Evolutionary conservation across 2,888 invertebrate species (phyloP), one percentile per base, ranked within the genome.

Genomic region (Dilophus febrilis): DNA sequence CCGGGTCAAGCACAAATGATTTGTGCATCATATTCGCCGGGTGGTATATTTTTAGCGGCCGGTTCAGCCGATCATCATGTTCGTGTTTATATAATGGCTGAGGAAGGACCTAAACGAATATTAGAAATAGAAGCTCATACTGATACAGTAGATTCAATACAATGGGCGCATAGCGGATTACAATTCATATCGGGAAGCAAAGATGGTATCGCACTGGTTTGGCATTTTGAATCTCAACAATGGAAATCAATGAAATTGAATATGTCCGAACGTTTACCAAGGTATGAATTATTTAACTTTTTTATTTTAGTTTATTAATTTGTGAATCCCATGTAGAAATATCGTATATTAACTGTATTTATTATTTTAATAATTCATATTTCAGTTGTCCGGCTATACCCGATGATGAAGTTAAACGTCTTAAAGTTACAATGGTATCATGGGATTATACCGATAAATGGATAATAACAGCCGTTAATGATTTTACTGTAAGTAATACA

Each of bases 1-100:
- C 91, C 92, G 0, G 94, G 94, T 6, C 83, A 84, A 51, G 87
- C 90, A 27, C 91, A 92, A 67, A 92, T 97, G 85, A 79, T 94
- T 51, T 94, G 92, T 60, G 84, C 83, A 0, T 80, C 85, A 0
- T 88, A 87, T 57, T 87, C 86, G 53, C 77, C 83, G 1, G 86
- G 91, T 16, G 91, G 91, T 17, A 72, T 77, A 44, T 87, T 91
- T 61, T 69, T 95, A 49, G 95, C 94, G 4, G 85, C 94, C 7
- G 97, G 95, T 37, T 88, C 85, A 42, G 87, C 90, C 1, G 95
- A 97, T 65, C 87, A 91, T 58, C 83, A 88, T 57, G 88, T 97
- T 18, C 66, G 86, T 19, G 81, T 95, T n/a, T 97, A 94, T 57
- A 72, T 80, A 47, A 77, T 88, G 71, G 74, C 74, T 1, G 74